Evolutionary conservation across 2,797 vertebrate genomes (phyloP).

Genomic region (Darevskia mixta): DNA sequence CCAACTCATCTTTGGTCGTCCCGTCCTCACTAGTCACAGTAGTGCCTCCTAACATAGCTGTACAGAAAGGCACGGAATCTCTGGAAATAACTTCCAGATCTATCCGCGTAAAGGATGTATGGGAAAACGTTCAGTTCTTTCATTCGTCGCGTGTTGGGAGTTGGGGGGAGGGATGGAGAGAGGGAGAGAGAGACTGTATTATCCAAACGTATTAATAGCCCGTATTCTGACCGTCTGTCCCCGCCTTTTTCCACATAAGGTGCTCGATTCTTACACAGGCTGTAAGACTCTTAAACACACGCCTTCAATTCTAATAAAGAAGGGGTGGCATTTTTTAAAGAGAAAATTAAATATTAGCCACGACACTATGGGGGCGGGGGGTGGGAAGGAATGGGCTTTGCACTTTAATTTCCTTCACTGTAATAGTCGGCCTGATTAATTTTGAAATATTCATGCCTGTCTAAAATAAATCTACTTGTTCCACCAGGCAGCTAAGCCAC

Average conservation of each 20-base stretch:
- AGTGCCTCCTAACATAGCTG: background rate
- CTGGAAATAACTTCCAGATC: background rate
- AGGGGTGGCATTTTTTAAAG: conserved; percentile 2
- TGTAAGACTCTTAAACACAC: background rate
- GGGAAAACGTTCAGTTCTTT: background rate
- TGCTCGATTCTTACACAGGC: background rate
- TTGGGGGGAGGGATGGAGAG: background rate
- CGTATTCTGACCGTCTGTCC: background rate
- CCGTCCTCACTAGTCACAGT: too few relatives aligned
- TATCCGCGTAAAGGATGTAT: background rate
- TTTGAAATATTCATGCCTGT: conserved; percentile 66
- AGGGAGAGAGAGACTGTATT: background rate
- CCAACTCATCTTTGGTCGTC: background rate
- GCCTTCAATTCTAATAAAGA: conserved; percentile 10
- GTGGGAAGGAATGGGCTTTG: conserved; percentile 19
- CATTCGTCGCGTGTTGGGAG: background rate
- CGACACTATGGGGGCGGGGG: conserved; percentile 1
- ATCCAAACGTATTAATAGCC: background rate
- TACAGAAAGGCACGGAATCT: background rate
- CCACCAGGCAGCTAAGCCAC: conserved; percentile 55
- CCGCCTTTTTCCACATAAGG: conserved; percentile 10
- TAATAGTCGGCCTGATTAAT: conserved; percentile 55
- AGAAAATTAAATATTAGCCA: conserved; percentile 53
- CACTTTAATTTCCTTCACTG: conserved; percentile 53
- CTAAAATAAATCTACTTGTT: conserved; percentile 65